Evolutionary conservation across 2,113 vertebrate species (phyloP).

Genomic region (Columba livia): DNA sequence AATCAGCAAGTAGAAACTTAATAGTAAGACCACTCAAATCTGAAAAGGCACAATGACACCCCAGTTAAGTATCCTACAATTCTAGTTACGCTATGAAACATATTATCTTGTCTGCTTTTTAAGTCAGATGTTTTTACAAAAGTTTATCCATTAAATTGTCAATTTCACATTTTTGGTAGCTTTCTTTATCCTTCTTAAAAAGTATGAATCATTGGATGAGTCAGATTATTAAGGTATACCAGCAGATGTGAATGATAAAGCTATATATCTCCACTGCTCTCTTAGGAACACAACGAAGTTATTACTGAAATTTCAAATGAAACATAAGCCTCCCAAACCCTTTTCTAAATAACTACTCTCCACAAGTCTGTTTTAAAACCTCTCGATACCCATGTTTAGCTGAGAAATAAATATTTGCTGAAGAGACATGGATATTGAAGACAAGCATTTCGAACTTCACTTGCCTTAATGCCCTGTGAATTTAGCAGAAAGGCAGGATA

Average conservation of each 20-base stretch:
- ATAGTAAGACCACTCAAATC: not conserved
- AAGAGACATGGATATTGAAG: not conserved
- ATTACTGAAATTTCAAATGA: slow-evolving; percentile 53
- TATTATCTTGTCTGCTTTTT: not conserved
- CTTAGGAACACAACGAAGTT: slow-evolving; percentile 35
- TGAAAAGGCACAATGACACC: not conserved
- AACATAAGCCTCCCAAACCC: not conserved
- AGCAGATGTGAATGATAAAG: slow-evolving; percentile 45
- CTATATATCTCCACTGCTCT: slow-evolving; percentile 61
- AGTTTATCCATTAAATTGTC: not conserved
- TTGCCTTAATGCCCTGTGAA: not conserved
- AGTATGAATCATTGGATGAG: slow-evolving; percentile 34
- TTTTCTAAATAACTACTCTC: slow-evolving; percentile 22
- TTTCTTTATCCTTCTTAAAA: not conserved
- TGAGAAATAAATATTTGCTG: not conserved
- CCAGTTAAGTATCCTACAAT: not conserved
- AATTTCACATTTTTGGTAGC: not conserved
- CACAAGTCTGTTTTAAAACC: not conserved
- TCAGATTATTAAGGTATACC: slow-evolving; percentile 35
- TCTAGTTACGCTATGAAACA: not conserved
- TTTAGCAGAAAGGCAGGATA: not conserved
- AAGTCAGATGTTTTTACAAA: not conserved
- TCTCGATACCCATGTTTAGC: not conserved
- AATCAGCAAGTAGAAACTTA: not conserved
- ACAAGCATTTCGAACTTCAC: not conserved